Base-by-base conservation (phyloP, 2,113 vertebrate species). In the Spilogale gracilis region DNA sequence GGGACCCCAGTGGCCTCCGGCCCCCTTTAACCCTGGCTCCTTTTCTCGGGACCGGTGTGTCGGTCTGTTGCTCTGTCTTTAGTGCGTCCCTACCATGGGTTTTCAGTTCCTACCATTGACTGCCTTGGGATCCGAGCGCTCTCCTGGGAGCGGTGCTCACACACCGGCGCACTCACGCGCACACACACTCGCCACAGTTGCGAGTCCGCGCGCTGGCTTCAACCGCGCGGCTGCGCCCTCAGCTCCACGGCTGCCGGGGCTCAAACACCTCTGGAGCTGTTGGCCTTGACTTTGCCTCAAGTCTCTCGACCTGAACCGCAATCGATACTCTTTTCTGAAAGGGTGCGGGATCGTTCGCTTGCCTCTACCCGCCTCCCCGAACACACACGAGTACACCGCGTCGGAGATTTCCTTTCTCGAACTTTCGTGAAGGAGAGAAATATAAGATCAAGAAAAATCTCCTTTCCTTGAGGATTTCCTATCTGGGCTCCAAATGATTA, bases 341-440 rank as follows among this genome's bases (percentile, higher is more conserved):
- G 43, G 0, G 69, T 1, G 17, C 48, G 0, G 9, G 60, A 23
- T 54, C 9, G 2, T 71, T 38, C 5, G 0, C 71, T 11, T 14
- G 27, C 67, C 58, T 27, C 54, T 56, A 23, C 32, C 6, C 11
- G 20, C 17, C 65, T 17, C 1, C n/a, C 78, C 4, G 27, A 20
- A 38, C 90, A 4, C 12, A 13, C 58, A 17, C 14, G 20, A 5
- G 1, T 0, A 10, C 88, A 32, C 71, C 11, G 65, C 60, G 1
- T 17, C 17, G 9, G 30, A 85, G 71, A 54, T 21, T 9, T 11
- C 71, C 58, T 71, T 58, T 71, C 61, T 54, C 38, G 21, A 6
- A 23, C 58, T 84, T 61, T 23, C 3, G 38, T 23, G 82, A 84
- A 65, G 17, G 73, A 18, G 30, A 1, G 16, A 84, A 43, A 93